Evolutionary conservation across 2,888 invertebrate genomes (phyloP), one percentile per base, ranked within the genome.

Genomic region (Drosophila flavopinicola): DNA sequence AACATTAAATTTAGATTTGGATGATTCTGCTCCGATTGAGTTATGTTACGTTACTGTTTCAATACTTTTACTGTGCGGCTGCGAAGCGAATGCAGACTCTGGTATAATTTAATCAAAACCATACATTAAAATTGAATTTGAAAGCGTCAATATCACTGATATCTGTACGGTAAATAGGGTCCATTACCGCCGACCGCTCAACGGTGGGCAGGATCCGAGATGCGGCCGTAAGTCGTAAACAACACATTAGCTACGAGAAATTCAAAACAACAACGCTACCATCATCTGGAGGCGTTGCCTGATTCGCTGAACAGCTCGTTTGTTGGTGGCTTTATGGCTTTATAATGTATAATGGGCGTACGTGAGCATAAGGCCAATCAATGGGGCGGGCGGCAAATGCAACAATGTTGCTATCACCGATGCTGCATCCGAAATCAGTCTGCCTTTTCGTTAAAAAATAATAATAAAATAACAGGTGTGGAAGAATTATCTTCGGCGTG

Each of bases 261-360:
- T 30, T 32, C 7, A 17, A 20, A 15, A 13, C 17, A 38, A 23
- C n/a, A 25, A 41, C 33, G 38, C 25, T 20, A 30, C 23, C 29
- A n/a, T n/a, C 25, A 6, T 37, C 32, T 44, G 47, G 23, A 47
- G 75, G 78, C 83, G 78, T 68, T 51, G 29, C 60, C 56, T 29
- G 48, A 53, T 41, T 63, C 51, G 61, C 41, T 38, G 64, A 24
- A 44, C 64, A 77, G 69, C 69, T 69, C 54, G 76, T 63, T 75
- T 65, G 61, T 33, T 61, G 69, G 47, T 66, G 61, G 35, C 58
- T 61, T 85, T 85, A 80, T 85, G 76, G 79, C 80, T 85, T 85
- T 76, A 80, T 80, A 78, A 83, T 70, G 49, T 25, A 66, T 66
- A 42, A 68, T 61, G 53, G 63, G 60, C 59, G 71, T 57, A 65